phyloP scores from a whole-genome alignment of 2,113 vertebrate genomes.

The Cromileptes altivelis region DNA sequence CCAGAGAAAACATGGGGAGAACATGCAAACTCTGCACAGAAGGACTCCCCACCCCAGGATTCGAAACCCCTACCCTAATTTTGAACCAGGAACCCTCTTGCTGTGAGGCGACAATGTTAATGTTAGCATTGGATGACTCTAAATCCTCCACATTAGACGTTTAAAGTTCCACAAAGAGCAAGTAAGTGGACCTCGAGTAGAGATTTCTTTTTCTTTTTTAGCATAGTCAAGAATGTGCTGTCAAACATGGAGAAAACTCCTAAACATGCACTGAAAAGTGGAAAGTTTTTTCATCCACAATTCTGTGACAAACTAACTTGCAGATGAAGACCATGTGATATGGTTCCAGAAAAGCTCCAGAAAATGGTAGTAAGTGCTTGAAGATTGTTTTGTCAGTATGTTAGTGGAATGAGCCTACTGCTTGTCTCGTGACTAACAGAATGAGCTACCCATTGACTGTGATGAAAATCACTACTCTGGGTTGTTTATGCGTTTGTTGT shows the following conservation, averaged over 20 bases:
- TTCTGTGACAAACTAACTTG: conserved; percentile 6
- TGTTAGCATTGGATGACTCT: no score
- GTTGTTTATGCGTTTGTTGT: conserved; percentile 20
- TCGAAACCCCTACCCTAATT: no score
- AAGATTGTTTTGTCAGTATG: conserved; percentile 4
- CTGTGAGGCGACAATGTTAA: no score
- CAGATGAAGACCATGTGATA: conserved; percentile 15
- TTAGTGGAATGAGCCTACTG: conserved; percentile 1
- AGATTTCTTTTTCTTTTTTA: not conserved
- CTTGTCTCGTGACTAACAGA: not conserved
- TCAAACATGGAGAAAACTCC: not conserved
- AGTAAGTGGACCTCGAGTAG: not conserved
- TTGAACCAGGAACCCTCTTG: no score
- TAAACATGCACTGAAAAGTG: not conserved
- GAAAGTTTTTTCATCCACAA: not conserved
- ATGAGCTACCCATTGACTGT: not conserved
- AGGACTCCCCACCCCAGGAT: no score
- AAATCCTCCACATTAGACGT: no score
- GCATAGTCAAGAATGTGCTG: not conserved
- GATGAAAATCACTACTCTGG: conserved; percentile 15
- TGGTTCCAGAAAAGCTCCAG: conserved; percentile 4
- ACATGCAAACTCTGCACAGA: no score
- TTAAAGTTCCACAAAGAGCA: no score
- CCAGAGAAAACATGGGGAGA: no score
- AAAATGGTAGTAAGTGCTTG: not conserved